Conservation (phyloP, 2,888 invertebrate species). For the Euzophera pinguis region DNA sequence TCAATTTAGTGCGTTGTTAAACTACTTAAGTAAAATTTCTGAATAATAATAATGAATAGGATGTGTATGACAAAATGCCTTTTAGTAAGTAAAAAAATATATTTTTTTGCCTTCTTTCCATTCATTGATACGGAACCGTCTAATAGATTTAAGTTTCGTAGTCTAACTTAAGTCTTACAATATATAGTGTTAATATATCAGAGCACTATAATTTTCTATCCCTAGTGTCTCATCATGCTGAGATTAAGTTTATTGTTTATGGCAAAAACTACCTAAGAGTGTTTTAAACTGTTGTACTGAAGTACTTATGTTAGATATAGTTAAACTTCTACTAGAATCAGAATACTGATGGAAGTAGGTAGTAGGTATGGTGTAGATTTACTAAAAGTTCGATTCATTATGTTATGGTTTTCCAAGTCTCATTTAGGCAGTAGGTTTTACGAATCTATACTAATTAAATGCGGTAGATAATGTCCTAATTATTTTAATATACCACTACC, state of each 20-base stretch:
- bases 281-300: too few species aligned
- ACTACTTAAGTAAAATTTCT: background rate
- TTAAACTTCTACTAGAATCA: too few species aligned
- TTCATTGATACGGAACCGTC: conserved; percentile 27
- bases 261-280: too few species aligned
- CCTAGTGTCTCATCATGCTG: conserved; percentile 26
- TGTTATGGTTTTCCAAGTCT: too few species aligned
- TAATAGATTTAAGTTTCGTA: conserved; percentile 12
- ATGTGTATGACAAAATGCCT: background rate
- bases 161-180: conserved; percentile 22
- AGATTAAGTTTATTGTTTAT: conserved; percentile 25
- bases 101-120: background rate
- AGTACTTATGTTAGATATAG: too few species aligned
- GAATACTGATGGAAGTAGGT: too few species aligned
- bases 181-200: conserved; percentile 30
- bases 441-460: too few species aligned
- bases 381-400: too few species aligned
- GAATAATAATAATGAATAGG: background rate
- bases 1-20: background rate
- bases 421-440: too few species aligned
- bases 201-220: conserved; percentile 22
- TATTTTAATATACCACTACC: too few species aligned
- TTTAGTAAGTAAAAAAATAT: background rate
- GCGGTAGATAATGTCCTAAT: too few species aligned
- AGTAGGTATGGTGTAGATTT: too few species aligned